Base-by-base conservation (phyloP, 2,888 invertebrate genomes). In the Cryptosula pallasiana region DNA sequence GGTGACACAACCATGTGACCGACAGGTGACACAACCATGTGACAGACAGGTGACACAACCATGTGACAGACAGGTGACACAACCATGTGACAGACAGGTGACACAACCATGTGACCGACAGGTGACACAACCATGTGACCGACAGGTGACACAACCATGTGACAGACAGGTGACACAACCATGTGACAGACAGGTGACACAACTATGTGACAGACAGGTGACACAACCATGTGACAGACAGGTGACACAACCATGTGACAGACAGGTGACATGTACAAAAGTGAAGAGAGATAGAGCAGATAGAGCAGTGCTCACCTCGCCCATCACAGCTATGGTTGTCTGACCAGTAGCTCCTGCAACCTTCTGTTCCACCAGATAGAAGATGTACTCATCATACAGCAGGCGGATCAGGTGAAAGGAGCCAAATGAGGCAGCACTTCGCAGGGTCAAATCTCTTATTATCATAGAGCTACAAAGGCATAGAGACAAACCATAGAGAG, bases 351-450 rank as follows among this genome's bases (percentile, higher is more conserved):
- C 94, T 81, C 91, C 89, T 57, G 98, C 96, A 36, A 98, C 95
- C 86, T 94, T 92, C 81, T 95, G 94, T 87, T 99, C 98, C 79
- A 99, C 93, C 80, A 98, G 88, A 87, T 95, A 98, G 87, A 96
- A 95, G 92, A 99, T 97, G 86, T 97, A 99, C 87, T 99, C 99
- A 86, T 99, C 98, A 86, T 96, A 99, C 73, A 99, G 89, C 81
- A 99, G 89, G 69, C 98, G 91, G 81, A 99, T 94, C 78, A 99
- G 89, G 87, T 99, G 99, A 88, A 99, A 99, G 76, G 96, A 96
- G 71, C 99, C 99, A 87, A 99, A 99, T 86, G 96, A 96, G 29
- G 96, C 94, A 55, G 99, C 98, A 74, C 96, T 96, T 78, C 94
- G 88, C 76, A 98, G 88, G 63, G 98, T 99, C 76, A 99, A 89